Base-by-base conservation (phyloP, 1,140 invertebrate genomes). In the silkworm (Bombyx mori) region DNA sequence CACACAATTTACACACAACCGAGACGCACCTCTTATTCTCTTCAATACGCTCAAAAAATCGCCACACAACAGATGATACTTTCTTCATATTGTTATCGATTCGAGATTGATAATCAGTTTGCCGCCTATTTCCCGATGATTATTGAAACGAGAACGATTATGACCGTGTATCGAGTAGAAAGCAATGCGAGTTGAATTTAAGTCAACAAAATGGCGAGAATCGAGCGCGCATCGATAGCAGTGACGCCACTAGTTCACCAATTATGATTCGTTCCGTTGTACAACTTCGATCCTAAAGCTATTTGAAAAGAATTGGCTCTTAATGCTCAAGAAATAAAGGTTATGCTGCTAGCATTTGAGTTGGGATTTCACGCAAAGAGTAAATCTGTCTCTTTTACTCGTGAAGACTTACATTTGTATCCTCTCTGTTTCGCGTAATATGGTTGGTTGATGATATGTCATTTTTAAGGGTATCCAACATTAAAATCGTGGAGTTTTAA, bases 1-100 rank as follows among this genome's bases (percentile, higher is more conserved):
- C 83, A 66, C 83, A 87, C 63, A 87, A 75, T 80, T 85, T 87
- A 65, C 84, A 87, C 75, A 85, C 65, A 54, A 87, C 79, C 7
- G 77, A 66, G 6, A 78, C 65, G 70, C 77, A 80, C 70, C 84
- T 68, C 22, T 76, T 71, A 64, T 79, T 69, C 48, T 85, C 77
- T 69, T 82, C 75, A 12, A 87, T 52, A 10, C 84, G 82, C 62
- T 87, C 84, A 62, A 85, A 87, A 66, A 85, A 85, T 57, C 75
- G 69, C 84, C 84, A 87, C 57, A 84, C 84, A 51, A 77, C 48
- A 42, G 83, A 86, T 49, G 82, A 78, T 65, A 72, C 75, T 81
- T 35, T 35, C 26, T 35, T 35, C 26, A 35, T 35, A 60, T 48
- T 54, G 54, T 35, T 59, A 73, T 77, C 69, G 68, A 79, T 77